These are phyloP conservation scores for Noctuana brunneofusca DNA, from an alignment of 2,888 invertebrate genomes.

Conservation along the genomic window DNA sequence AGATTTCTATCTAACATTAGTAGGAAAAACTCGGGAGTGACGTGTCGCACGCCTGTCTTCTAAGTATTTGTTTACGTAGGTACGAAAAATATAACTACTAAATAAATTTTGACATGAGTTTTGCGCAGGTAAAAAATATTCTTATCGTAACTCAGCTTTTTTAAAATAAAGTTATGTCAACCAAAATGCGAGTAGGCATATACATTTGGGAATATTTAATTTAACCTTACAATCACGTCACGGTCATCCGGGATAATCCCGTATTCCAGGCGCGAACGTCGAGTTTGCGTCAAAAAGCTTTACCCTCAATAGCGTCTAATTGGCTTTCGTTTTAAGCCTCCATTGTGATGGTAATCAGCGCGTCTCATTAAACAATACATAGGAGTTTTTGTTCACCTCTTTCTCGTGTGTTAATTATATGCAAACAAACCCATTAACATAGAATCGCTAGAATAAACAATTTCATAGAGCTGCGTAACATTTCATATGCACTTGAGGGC, in stretches of 20 bases:
- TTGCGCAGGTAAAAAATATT: neutral
- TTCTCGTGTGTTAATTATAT: conserved; percentile 23
- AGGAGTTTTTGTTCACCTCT: conserved; percentile 17
- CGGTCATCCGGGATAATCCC: conserved; percentile 31
- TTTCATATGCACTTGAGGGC: conserved; percentile 17
- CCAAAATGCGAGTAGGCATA: neutral
- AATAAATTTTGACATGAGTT: neutral
- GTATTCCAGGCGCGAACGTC: conserved; percentile 34
- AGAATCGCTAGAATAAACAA: conserved; percentile 2
- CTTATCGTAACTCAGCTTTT: neutral
- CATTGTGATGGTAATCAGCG: conserved; percentile 61
- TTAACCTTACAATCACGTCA: conserved; percentile 27
- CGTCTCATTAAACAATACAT: conserved; percentile 15
- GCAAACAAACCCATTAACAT: conserved; percentile 22
- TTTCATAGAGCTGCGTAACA: conserved; percentile 2
- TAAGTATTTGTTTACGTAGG: conserved; percentile 7
- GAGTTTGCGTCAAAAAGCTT: conserved; percentile 34
- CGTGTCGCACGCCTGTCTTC: neutral
- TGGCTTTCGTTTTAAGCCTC: conserved; percentile 50
- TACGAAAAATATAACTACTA: conserved; percentile 1
- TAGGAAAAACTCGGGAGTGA: conserved; percentile 20
- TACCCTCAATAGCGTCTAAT: conserved; percentile 48
- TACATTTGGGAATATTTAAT: conserved; percentile 17
- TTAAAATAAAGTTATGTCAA: conserved; percentile 1
- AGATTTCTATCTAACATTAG: conserved; percentile 18